Evolutionary conservation across 2,888 invertebrate species (phyloP).

Genomic region (Catocala sponsa): DNA sequence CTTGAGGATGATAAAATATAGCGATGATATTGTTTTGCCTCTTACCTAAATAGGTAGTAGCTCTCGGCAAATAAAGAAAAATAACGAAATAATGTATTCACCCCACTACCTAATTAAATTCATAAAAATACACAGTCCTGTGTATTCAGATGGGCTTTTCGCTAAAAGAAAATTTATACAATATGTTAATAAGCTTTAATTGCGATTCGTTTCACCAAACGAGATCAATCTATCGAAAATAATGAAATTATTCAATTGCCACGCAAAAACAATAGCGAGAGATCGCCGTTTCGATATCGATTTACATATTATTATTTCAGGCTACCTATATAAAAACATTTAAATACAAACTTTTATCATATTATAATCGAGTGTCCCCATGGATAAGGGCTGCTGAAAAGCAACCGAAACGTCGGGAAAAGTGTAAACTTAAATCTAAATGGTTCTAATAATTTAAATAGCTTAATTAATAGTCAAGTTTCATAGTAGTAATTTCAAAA

Average conservation of each 20-base stretch:
- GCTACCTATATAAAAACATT: background rate
- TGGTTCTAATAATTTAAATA: too few species aligned
- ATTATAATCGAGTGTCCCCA: too few species aligned
- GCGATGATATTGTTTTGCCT: too few species aligned
- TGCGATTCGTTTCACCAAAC: conserved; percentile 54
- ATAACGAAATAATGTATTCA: conserved; percentile 16
- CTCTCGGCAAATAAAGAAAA: background rate
- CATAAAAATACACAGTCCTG: conserved; percentile 35
- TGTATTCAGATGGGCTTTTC: conserved; percentile 48
- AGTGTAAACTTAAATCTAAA: too few species aligned
- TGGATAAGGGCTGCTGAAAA: too few species aligned
- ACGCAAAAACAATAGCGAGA: conserved; percentile 44
- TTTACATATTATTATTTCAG: conserved; percentile 8
- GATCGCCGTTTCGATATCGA: conserved; percentile 29
- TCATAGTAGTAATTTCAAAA: too few species aligned
- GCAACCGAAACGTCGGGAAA: too few species aligned
- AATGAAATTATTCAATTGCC: conserved; percentile 56
- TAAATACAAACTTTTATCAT: too few species aligned
- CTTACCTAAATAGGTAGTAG: too few species aligned
- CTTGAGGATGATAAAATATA: too few species aligned
- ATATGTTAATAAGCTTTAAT: conserved; percentile 59
- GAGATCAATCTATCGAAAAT: conserved; percentile 53
- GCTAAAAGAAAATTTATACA: conserved; percentile 61
- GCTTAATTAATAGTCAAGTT: too few species aligned
- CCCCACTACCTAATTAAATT: conserved; percentile 34